A percentile compares a stretch with the other conserved stretches of the same genome.
Conservation (phyloP, 1,140 invertebrate genomes). For the Temnothorax curvispinosus region DNA sequence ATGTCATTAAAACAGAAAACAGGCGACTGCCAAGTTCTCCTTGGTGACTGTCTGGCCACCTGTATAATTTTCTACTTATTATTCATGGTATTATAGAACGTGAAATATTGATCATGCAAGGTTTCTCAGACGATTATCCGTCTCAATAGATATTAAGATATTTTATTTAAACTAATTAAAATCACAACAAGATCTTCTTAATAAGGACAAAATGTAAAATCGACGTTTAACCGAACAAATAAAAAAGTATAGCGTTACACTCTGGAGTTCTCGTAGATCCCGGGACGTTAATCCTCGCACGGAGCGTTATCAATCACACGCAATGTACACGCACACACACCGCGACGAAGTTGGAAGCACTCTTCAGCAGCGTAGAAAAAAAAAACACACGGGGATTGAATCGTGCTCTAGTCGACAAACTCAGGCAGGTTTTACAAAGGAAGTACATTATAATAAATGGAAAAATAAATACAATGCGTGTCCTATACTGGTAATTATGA, state of each 20-base stretch:
- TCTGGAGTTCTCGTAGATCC: slow-evolving; percentile 13
- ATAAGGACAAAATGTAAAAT: slow-evolving; percentile 50
- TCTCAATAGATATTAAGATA: slow-evolving; percentile 38
- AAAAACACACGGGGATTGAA: not conserved
- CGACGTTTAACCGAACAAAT: slow-evolving; percentile 36
- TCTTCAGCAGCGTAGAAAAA: slow-evolving; percentile 14
- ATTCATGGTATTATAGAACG: not conserved
- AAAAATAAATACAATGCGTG: slow-evolving; percentile 84
- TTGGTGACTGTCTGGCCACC: slow-evolving; percentile 44
- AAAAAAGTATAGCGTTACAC: slow-evolving; percentile 45
- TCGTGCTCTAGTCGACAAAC: slow-evolving; percentile 17
- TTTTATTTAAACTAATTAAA: slow-evolving; percentile 55
- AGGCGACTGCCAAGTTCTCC: slow-evolving; percentile 65
- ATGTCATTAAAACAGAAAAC: slow-evolving; percentile 69
- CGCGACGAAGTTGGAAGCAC: slow-evolving; percentile 3
- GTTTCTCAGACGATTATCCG: not conserved
- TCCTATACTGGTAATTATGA: slow-evolving; percentile 82
- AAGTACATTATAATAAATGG: slow-evolving; percentile 80
- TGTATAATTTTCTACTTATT: slow-evolving; percentile 16
- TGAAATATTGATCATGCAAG: not conserved
- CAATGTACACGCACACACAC: slow-evolving; percentile 31
- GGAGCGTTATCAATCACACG: slow-evolving; percentile 38
- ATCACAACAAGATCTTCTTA: slow-evolving; percentile 31
- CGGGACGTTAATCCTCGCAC: slow-evolving; percentile 14
- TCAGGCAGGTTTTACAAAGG: slow-evolving; percentile 75